Evolutionary conservation across 2,888 invertebrate genomes (phyloP).

Genomic region (Steinernema hermaphroditum): DNA sequence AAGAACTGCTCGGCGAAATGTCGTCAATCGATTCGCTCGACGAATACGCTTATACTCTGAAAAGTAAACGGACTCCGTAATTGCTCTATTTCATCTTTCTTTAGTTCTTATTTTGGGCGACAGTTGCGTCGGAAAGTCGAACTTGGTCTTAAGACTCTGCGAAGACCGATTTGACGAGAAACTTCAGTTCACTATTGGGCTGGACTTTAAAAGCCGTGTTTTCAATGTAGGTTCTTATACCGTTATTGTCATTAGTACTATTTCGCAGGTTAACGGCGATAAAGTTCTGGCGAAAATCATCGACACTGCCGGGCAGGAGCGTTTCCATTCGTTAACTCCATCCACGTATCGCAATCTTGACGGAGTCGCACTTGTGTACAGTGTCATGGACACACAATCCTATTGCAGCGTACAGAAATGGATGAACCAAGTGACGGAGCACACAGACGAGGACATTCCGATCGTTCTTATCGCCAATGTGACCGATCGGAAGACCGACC

Average conservation of each 20-base stretch:
- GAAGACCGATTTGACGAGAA: conserved; percentile 6
- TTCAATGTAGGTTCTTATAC: background rate
- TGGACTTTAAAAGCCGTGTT: background rate
- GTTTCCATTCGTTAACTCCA: conserved; percentile 12
- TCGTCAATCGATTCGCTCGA: background rate
- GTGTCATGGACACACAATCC: background rate
- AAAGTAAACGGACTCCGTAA: background rate
- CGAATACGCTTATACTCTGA: background rate
- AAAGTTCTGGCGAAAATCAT: background rate
- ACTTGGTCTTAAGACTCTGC: background rate
- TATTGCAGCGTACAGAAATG: background rate
- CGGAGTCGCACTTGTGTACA: background rate
- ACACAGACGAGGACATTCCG: background rate
- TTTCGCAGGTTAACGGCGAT: background rate
- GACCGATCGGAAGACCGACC: background rate
- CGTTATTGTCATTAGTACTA: background rate
- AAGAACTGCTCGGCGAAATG: background rate
- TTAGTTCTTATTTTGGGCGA: conserved; percentile 16
- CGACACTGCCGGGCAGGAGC: conserved; percentile 15
- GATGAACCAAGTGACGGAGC: background rate
- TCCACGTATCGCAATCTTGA: conserved; percentile 13
- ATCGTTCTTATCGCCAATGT: conserved; percentile 12
- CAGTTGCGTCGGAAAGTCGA: conserved; percentile 7
- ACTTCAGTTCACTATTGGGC: conserved; percentile 13
- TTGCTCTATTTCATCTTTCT: background rate